These are phyloP conservation scores for Augochlorella aurata DNA, from an alignment of 2,888 invertebrate species.

Conservation along the genomic window DNA sequence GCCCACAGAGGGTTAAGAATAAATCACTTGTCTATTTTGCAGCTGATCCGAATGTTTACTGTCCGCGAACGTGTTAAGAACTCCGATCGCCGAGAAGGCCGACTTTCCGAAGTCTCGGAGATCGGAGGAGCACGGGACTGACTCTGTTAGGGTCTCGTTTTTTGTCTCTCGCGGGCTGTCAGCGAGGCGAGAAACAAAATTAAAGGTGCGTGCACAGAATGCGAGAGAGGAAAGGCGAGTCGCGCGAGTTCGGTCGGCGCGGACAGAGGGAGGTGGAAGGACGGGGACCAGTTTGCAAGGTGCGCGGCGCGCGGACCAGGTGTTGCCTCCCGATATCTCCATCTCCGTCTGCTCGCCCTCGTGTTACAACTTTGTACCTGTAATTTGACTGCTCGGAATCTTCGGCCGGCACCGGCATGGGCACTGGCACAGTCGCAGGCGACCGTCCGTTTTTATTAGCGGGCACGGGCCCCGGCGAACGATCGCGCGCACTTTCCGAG, in stretches of 20 bases:
- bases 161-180: constrained; percentile 44
- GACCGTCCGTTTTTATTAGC: constrained; percentile 47
- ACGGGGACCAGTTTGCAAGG: constrained; percentile 73
- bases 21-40: no score
- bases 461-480: constrained; percentile 34
- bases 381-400: constrained; percentile 67
- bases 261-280: constrained; percentile 28
- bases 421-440: neutral
- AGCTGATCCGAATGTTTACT: no score
- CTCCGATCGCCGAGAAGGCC: neutral
- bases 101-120: neutral
- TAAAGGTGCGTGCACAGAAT: constrained; percentile 56
- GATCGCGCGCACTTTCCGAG: constrained; percentile 14
- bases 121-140: neutral
- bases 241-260: constrained; percentile 11
- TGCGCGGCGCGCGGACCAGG: constrained; percentile 74
- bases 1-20: no score
- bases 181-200: constrained; percentile 49
- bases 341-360: constrained; percentile 59
- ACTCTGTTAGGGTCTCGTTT: constrained; percentile 14
- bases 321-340: constrained; percentile 66
- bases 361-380: constrained; percentile 64
- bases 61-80: neutral
- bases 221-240: constrained; percentile 20
- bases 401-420: constrained; percentile 48